Percentiles rank a stretch among this genome's conserved stretches.
These are phyloP conservation scores for Drosophila micromelanica DNA, from an alignment of 1,140 invertebrate species.

Conservation along the genomic window DNA sequence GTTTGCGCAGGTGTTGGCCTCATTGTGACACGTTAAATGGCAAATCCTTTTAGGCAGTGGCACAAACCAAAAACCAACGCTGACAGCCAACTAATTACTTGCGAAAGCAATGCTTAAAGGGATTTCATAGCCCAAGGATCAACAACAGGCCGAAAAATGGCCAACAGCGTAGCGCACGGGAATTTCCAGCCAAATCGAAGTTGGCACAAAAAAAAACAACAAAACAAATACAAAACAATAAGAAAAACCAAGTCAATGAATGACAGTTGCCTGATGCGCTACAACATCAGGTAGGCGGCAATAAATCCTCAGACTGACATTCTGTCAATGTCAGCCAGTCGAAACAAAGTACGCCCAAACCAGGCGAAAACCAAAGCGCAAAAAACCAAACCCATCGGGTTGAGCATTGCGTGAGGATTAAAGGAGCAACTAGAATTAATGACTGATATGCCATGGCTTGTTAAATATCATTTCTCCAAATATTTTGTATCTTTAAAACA, in stretches of 20 bases:
- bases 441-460: neutral
- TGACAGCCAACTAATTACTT: constrained; percentile 68
- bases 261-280: constrained; percentile 28
- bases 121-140: constrained; percentile 37
- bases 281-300: constrained; percentile 32
- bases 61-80: constrained; percentile 35
- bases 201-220: constrained; percentile 1
- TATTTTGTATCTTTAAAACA: too few species aligned
- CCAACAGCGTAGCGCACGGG: constrained; percentile 19
- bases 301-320: constrained; percentile 49
- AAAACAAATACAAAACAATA: neutral
- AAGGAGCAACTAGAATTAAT: neutral
- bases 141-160: constrained; percentile 40
- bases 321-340: constrained; percentile 55
- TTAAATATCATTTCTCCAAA: too few species aligned
- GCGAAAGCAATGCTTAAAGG: constrained; percentile 51
- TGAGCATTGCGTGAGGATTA: constrained; percentile 24
- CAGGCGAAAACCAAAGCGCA: constrained; percentile 1
- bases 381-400: constrained; percentile 27
- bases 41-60: constrained; percentile 55
- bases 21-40: constrained; percentile 23
- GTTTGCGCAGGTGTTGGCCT: constrained; percentile 54
- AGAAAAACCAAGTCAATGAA: constrained; percentile 33
- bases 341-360: constrained; percentile 20
- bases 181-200: constrained; percentile 20